These are phyloP conservation scores for Phataginus tricuspis DNA, from an alignment of 2,797 vertebrate genomes.

Conservation along the genomic window DNA sequence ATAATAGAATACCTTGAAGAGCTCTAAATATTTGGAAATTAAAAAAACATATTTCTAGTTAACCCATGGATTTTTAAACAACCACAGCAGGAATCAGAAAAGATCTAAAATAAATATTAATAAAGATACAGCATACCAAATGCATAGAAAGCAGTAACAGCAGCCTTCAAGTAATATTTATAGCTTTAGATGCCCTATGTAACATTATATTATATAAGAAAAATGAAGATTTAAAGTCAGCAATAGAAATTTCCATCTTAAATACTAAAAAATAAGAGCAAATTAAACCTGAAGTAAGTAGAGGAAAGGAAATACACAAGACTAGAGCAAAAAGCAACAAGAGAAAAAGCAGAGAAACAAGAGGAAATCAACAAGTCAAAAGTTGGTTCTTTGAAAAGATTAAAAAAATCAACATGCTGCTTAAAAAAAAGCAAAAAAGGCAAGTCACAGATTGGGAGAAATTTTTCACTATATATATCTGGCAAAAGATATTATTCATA, in stretches of 20 bases:
- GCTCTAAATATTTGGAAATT: neutral
- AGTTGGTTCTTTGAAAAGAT: neutral
- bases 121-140: neutral
- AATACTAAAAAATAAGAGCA: neutral
- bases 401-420: neutral
- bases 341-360: neutral
- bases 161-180: neutral
- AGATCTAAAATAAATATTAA: conserved; percentile 16
- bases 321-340: neutral
- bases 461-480: neutral
- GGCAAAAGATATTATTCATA: neutral
- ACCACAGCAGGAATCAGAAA: neutral
- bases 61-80: neutral
- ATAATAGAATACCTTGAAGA: neutral
- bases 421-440: neutral
- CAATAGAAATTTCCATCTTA: neutral
- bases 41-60: neutral
- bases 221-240: neutral
- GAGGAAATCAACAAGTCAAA: conserved; percentile 4
- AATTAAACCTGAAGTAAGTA: neutral
- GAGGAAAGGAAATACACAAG: neutral
- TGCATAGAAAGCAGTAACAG: neutral
- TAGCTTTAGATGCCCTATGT: neutral
- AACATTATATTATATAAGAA: neutral
- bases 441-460: neutral